Conservation (phyloP, 1,140 invertebrate genomes). For the Drosophila orena region DNA sequence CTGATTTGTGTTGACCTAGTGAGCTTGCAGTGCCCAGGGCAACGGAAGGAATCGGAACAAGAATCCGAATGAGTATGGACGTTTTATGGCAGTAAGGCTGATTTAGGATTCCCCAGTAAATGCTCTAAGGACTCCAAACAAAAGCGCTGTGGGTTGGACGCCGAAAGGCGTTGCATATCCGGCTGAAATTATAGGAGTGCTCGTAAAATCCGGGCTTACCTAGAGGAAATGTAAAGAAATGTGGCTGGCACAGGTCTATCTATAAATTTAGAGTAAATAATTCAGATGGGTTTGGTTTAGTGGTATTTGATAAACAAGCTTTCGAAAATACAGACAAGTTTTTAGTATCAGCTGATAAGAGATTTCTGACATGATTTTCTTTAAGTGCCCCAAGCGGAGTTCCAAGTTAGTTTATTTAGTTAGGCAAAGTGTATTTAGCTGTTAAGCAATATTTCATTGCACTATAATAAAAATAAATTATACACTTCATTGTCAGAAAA, state of each 20-base stretch:
- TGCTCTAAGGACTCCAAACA: slow-evolving; percentile 31
- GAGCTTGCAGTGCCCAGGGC: slow-evolving; percentile 41
- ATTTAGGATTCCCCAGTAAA: slow-evolving; percentile 53
- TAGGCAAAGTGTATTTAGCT: neutral
- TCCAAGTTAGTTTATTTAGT: neutral
- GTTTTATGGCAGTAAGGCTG: slow-evolving; percentile 68
- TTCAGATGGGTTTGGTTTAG: slow-evolving; percentile 1
- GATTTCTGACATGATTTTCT: neutral
- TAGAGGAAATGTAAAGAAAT: neutral
- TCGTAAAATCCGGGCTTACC: slow-evolving; percentile 21
- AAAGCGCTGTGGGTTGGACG: slow-evolving; percentile 29
- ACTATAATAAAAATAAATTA: neutral
- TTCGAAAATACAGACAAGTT: no score
- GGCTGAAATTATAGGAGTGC: slow-evolving; percentile 25
- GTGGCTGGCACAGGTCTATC: neutral
- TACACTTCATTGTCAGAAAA: neutral
- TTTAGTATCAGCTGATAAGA: neutral
- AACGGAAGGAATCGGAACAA: slow-evolving; percentile 1
- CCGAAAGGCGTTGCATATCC: slow-evolving; percentile 17
- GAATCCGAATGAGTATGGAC: slow-evolving; percentile 17
- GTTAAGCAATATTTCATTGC: no score
- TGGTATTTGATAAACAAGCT: slow-evolving; percentile 20
- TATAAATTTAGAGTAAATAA: slow-evolving; percentile 27
- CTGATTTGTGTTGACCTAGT: slow-evolving; percentile 78
- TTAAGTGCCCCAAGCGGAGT: no score